A percentile compares a stretch with the other conserved stretches of the same genome.
phyloP scores from a whole-genome alignment of 1,140 invertebrate species.

The Drosophila equinoxialis region DNA sequence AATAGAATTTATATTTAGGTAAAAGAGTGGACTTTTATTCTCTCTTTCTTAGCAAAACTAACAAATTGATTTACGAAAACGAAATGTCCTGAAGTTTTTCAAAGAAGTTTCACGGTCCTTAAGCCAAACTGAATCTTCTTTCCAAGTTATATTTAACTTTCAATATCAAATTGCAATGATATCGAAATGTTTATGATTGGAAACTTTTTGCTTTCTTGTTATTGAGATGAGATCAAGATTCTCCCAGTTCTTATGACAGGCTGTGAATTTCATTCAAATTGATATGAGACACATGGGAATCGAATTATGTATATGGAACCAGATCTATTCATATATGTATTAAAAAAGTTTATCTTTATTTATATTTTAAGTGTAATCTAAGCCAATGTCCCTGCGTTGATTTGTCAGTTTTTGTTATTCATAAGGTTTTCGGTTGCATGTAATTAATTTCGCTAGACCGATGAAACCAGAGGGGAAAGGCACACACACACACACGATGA shows the following conservation, averaged over 20 bases:
- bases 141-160: no score
- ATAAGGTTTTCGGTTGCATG: slow-evolving; percentile 17
- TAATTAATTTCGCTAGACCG: slow-evolving; percentile 15
- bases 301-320: not conserved
- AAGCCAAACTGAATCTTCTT: no score
- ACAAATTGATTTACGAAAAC: no score
- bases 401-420: slow-evolving; percentile 17
- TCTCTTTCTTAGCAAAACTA: no score
- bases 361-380: not conserved
- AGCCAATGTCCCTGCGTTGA: slow-evolving; percentile 1
- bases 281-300: not conserved
- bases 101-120: no score
- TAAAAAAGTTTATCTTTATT: not conserved
- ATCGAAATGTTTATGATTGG: not conserved
- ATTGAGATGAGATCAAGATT: not conserved
- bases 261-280: not conserved
- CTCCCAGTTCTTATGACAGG: not conserved
- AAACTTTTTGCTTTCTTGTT: not conserved
- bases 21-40: no score
- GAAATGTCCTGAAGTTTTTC: no score
- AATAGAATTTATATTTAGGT: no score
- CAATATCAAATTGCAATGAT: no score
- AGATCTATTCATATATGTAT: not conserved
- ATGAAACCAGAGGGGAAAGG: not conserved
- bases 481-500: no score